Evolutionary conservation across 2,888 invertebrate genomes (phyloP).

Genomic region (Marasmarcha lunaedactyla): DNA sequence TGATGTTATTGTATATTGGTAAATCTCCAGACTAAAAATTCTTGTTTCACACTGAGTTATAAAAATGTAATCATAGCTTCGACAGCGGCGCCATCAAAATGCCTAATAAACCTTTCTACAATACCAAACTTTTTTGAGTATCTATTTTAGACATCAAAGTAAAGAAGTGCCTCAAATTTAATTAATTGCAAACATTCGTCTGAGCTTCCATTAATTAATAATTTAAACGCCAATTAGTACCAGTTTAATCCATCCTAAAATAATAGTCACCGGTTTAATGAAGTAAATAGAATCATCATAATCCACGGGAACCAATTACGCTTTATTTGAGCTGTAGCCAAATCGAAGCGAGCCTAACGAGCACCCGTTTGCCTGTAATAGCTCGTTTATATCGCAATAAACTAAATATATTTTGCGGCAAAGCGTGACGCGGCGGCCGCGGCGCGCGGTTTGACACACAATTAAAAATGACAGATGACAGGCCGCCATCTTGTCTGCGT

Average conservation of each 20-base stretch:
- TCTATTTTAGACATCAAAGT: no score
- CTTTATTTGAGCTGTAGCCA: constrained; percentile 17
- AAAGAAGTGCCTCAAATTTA: no score
- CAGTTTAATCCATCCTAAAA: background rate
- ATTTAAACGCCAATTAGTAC: background rate
- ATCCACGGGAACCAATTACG: constrained; percentile 1
- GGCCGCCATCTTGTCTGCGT: constrained; percentile 42
- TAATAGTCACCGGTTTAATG: background rate
- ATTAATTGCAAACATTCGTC: background rate
- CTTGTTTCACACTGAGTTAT: constrained; percentile 24
- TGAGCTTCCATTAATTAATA: background rate
- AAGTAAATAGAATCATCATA: constrained; percentile 1
- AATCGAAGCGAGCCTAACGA: constrained; percentile 45
- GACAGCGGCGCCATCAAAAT: constrained; percentile 18
- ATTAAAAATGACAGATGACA: constrained; percentile 68
- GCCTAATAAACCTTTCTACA: background rate
- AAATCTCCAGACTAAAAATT: no score
- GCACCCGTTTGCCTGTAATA: constrained; percentile 14
- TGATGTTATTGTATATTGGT: constrained; percentile 29
- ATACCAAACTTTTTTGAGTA: no score
- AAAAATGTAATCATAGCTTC: constrained; percentile 29
- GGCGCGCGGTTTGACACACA: constrained; percentile 51
- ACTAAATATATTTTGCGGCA: constrained; percentile 57
- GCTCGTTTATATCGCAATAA: constrained; percentile 57
- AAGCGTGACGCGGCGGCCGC: constrained; percentile 39